Conservation (phyloP, 2,888 invertebrate genomes). For the Eulithis testata region DNA sequence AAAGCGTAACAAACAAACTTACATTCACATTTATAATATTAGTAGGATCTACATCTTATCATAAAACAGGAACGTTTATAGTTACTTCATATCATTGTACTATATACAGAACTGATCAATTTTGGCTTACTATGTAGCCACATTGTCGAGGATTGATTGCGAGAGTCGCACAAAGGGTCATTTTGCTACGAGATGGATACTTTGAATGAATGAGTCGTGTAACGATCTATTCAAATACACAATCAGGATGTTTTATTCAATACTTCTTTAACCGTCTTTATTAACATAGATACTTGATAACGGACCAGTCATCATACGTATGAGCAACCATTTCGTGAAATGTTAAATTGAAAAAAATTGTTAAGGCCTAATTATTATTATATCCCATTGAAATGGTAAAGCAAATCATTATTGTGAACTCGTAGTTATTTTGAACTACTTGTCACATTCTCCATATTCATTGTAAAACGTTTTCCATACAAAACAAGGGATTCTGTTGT, state of each 20-base stretch:
- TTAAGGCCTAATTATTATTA: too few relatives aligned
- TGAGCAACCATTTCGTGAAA: too few relatives aligned
- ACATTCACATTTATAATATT: too few relatives aligned
- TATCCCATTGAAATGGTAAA: too few relatives aligned
- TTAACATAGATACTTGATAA: background rate
- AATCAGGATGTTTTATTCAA: constrained; percentile 66
- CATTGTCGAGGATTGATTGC: constrained; percentile 42
- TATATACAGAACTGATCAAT: constrained; percentile 33
- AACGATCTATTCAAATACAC: constrained; percentile 72
- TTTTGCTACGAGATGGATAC: constrained; percentile 57
- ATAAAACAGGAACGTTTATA: constrained; percentile 22
- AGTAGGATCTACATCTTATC: constrained; percentile 3
- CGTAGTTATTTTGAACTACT: too few relatives aligned
- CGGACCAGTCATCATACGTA: background rate
- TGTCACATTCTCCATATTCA: background rate
- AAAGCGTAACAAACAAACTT: too few relatives aligned
- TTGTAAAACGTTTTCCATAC: constrained; percentile 9
- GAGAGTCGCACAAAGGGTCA: constrained; percentile 63
- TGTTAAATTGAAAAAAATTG: too few relatives aligned
- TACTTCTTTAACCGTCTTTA: background rate
- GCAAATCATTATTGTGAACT: too few relatives aligned
- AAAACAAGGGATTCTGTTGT: constrained; percentile 47
- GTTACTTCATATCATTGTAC: constrained; percentile 27
- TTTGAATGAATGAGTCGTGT: constrained; percentile 51
- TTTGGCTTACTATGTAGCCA: constrained; percentile 31